These are phyloP conservation scores for Protonemura montana DNA, from an alignment of 2,888 invertebrate species.

Conservation along the genomic window DNA sequence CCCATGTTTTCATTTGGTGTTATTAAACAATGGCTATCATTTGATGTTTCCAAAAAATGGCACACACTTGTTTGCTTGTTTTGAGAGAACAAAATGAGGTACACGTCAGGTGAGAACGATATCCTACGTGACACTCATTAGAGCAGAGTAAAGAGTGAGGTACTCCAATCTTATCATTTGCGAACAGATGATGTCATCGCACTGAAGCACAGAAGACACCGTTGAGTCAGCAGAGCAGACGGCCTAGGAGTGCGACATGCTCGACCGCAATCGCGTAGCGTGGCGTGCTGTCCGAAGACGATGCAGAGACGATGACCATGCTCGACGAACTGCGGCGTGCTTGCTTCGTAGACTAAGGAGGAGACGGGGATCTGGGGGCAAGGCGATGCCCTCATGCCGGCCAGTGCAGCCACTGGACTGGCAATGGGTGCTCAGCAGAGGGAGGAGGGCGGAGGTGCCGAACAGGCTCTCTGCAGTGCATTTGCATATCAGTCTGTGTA, in stretches of 20 bases:
- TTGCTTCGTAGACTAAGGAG: too few relatives aligned
- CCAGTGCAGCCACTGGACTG: too few relatives aligned
- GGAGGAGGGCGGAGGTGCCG: too few relatives aligned
- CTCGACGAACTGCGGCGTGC: neutral
- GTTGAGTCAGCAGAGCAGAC: conserved; percentile 8
- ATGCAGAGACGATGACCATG: neutral
- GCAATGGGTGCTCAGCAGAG: too few relatives aligned
- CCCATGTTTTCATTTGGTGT: neutral
- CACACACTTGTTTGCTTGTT: neutral
- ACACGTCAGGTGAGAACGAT: neutral
- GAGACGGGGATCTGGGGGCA: too few relatives aligned
- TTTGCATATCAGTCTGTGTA: too few relatives aligned
- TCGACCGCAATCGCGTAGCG: neutral
- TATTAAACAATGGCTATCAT: neutral
- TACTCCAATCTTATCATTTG: neutral
- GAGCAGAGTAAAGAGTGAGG: too few relatives aligned
- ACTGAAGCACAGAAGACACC: neutral
- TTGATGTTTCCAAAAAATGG: neutral
- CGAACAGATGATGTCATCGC: neutral
- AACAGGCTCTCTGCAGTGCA: too few relatives aligned
- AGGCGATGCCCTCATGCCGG: too few relatives aligned
- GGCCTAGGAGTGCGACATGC: neutral
- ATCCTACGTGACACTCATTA: neutral
- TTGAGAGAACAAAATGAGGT: neutral
- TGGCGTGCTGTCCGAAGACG: neutral